Evolutionary conservation across 2,113 vertebrate species (phyloP), one percentile per base, ranked within the genome.

Genomic region (Romanogobio albipinnatus): DNA sequence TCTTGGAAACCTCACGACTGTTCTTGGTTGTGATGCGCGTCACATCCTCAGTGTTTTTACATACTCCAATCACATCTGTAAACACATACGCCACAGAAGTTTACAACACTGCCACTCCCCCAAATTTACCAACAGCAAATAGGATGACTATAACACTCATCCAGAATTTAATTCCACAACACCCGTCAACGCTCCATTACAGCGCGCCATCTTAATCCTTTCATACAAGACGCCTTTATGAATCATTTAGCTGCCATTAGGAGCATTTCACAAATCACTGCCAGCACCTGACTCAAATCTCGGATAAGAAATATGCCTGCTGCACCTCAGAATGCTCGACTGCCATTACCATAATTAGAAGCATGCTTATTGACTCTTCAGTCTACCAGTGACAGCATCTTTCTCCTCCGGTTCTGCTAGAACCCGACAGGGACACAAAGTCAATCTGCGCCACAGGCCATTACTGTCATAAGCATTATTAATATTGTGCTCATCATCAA

Each of bases 1-100:
- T 96, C 93, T 98, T 99, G 1, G 96, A 96, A 45, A 99, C 96
- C 90, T 99, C 97, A 15, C 94, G 96, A 94, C 88, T 97, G 56
- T 95, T 86, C 92, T 96, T 99, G 78, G 97, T 95, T 24, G 88
- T 95, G 86, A 99, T 94, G 88, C 96, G 97, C n/a, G 93, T 93
- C 86, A 95, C 90, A 74, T 98, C 98, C 15, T 97, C 97, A 49
- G 93, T 97, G 85, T 90, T 96, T 92, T 97, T 99, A 86, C 98
- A 99, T 91, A 99, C 93, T 39, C 97, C 98, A 68, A 99, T 97
- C 84, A 99, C 94, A 91, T 99, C 98, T 99, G 93, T 93, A 89
- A 85, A 45, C 90, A 61, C 14, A 56, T 22, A 84, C 8, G 13
- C 26, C 8, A n/a, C 14, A 19, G 1, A 1, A 33, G 14, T 80